Base-by-base conservation (phyloP, 2,888 invertebrate genomes). In the Trachelus tabidus region DNA sequence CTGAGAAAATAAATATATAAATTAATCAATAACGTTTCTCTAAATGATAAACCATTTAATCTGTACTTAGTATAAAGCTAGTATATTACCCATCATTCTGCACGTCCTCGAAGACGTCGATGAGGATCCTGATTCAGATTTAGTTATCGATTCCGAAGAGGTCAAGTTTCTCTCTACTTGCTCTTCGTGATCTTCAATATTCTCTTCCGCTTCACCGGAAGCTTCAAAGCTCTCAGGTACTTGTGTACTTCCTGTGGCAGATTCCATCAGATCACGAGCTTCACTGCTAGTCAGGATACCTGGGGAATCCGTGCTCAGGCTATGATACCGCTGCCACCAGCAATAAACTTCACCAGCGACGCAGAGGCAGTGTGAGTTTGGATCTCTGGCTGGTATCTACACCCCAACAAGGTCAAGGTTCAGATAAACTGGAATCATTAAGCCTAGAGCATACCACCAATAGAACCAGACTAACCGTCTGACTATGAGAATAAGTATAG, bases 321-420 rank as follows among this genome's bases (percentile, higher is more conserved):
- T 6, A 15, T 40, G 79, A 84, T 82, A 81, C 78, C 87, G 87
- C 79, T 89, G 89, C 90, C 90, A 90, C 88, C 90, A 90, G 81
- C 90, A 90, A 82, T 90, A 90, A 78, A 90, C 89, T 77, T 90
- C 90, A 34, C 90, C 90, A 33, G 87, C 90, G 68, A 90, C 90
- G 84, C 90, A 90, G 73, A 90, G 86, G 79, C 90, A 90, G 80
- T 90, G 90, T 34, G 89, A 89, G 82, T 88, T 89, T 35, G 83
- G 81, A 78, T 90, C 90, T 79, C 83, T 82, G n/a, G 88, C 89
- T 69, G 90, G 88, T 80, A 90, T 89, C 90, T 90, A 82, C 30
- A 31, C 40, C 11, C 15, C 15, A 40, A 40, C 6, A 40, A 40
- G 40, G 6, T 40, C 40, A 40, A 40, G 40, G 40, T 40, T 40